These are phyloP conservation scores for Garrulus glandarius DNA, from an alignment of 2,797 vertebrate genomes.

Conservation along the genomic window DNA sequence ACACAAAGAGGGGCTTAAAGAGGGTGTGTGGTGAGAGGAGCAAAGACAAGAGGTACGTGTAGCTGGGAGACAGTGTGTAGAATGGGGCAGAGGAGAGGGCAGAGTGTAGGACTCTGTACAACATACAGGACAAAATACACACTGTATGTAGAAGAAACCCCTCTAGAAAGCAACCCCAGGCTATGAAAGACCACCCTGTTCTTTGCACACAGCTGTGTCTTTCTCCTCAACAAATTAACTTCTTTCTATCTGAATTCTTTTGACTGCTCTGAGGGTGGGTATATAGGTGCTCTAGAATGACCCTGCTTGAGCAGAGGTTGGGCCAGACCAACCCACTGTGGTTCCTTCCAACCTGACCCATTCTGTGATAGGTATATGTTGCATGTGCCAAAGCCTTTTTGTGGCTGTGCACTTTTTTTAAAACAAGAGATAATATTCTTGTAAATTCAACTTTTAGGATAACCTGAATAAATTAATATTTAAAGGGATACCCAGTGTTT, in stretches of 20 bases:
- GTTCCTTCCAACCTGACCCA: not conserved
- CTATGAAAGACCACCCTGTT: not conserved
- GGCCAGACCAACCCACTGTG: not conserved
- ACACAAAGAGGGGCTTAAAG: not conserved
- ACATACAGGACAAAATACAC: not conserved
- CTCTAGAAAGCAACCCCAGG: not conserved
- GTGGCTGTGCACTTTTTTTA: not conserved
- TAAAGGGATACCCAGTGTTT: not conserved
- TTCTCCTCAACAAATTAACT: not conserved
- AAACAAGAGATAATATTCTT: not conserved
- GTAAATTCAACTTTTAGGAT: not conserved
- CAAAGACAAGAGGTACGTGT: accelerated
- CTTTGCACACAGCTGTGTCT: not conserved
- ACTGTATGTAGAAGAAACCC: not conserved
- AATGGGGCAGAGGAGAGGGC: not conserved
- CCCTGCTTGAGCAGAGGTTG: not conserved
- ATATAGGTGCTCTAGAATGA: not conserved
- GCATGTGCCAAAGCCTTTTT: not conserved
- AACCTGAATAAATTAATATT: not conserved
- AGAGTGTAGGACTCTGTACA: not conserved
- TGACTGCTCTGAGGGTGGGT: not conserved
- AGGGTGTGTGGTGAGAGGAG: not conserved
- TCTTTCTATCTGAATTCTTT: not conserved
- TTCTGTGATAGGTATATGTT: not conserved
- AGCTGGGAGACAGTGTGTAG: not conserved